Evolutionary conservation across 2,797 vertebrate genomes (phyloP).

Genomic region (Bovichtus variegatus): DNA sequence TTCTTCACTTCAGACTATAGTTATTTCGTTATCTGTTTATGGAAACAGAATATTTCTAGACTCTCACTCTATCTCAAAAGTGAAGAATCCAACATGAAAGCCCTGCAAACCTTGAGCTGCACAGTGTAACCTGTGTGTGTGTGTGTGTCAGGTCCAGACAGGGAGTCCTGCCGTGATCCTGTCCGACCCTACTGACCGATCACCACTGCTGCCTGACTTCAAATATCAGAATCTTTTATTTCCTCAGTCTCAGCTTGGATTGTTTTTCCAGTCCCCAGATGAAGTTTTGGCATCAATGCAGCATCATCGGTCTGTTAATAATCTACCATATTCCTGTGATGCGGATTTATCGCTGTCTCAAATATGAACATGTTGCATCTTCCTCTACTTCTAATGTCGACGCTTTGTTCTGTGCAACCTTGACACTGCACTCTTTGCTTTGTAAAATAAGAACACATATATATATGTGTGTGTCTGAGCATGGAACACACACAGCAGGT

Average conservation of each 20-base stretch:
- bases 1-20: background rate
- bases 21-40: too few relatives aligned
- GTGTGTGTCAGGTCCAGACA: constrained; percentile 13
- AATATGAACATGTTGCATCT: background rate
- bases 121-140: constrained; percentile 3
- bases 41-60: too few relatives aligned
- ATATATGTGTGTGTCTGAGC: background rate
- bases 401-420: background rate
- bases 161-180: background rate
- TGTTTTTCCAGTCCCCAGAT: background rate
- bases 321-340: background rate
- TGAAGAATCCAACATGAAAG: background rate
- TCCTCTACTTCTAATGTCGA: background rate
- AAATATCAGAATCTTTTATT: background rate
- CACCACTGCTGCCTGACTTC: background rate
- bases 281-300: background rate
- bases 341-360: background rate
- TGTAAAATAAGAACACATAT: too few relatives aligned
- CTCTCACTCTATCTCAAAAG: too few relatives aligned
- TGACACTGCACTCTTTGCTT: background rate
- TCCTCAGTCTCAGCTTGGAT: background rate
- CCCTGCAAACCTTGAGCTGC: too few relatives aligned
- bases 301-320: background rate
- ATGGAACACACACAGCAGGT: background rate
- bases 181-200: background rate